Conservation (phyloP, 2,113 vertebrate species). For the Callocephalon fimbriatum region DNA sequence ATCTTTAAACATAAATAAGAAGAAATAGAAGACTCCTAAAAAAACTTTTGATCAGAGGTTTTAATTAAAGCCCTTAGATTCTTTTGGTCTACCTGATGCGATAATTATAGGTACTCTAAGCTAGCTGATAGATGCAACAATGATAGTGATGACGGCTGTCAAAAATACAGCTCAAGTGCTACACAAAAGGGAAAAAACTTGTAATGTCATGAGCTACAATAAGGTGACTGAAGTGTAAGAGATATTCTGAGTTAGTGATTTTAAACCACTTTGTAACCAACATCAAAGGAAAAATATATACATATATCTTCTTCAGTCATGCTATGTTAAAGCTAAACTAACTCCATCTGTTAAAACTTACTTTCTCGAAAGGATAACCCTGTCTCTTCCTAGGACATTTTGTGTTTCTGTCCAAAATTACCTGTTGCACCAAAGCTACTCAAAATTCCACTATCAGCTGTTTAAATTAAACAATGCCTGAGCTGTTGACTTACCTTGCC, state of each 20-base stretch:
- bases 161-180: neutral
- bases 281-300: neutral
- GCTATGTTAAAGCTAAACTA: neutral
- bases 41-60: neutral
- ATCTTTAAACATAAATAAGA: neutral
- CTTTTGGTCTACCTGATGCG: neutral
- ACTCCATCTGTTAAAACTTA: neutral
- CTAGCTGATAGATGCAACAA: neutral
- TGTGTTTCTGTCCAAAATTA: neutral
- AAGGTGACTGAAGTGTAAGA: neutral
- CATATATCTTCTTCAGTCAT: neutral
- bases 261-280: neutral
- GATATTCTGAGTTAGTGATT: neutral
- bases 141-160: neutral
- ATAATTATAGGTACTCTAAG: neutral
- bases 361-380: neutral
- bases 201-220: neutral
- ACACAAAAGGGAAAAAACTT: neutral
- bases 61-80: neutral
- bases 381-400: neutral
- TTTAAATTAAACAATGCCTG: neutral
- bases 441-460: neutral
- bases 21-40: neutral
- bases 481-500: neutral
- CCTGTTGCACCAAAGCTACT: neutral